Evolutionary conservation across 2,888 invertebrate genomes (phyloP), one percentile per base, ranked within the genome.

Genomic region (Heliothis peltigera): DNA sequence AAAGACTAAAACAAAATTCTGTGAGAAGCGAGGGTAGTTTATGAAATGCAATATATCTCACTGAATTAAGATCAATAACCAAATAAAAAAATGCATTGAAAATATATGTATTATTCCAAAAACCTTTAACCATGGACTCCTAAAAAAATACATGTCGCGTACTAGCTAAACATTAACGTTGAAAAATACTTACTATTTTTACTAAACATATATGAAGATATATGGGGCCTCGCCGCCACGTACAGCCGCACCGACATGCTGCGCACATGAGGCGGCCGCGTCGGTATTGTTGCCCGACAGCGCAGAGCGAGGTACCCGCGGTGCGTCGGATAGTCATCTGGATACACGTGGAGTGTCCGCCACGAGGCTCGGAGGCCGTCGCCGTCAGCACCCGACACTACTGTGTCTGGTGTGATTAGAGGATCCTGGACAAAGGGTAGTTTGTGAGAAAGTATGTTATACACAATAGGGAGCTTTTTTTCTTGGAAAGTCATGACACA

Each of bases 121-220:
- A n/a, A n/a, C n/a, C n/a, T n/a, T n/a, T n/a, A n/a, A n/a, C n/a
- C n/a, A n/a, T n/a, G n/a, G n/a, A n/a, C n/a, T n/a, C n/a, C n/a
- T n/a, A n/a, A n/a, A n/a, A n/a, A n/a, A n/a, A n/a, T n/a, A n/a
- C n/a, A n/a, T n/a, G n/a, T n/a, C n/a, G n/a, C n/a, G n/a, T n/a
- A n/a, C n/a, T n/a, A n/a, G n/a, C n/a, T n/a, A n/a, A n/a, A n/a
- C n/a, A n/a, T n/a, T n/a, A n/a, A n/a, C n/a, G n/a, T n/a, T n/a
- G n/a, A 0, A 7, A 28, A 51, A 56, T 51, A 94, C 94, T 92
- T 80, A 94, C 94, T 94, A 84, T 93, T 94, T 87, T 94, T 94
- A 89, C 94, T 94, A 87, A 94, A 93, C 93, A 94, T 94, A 80
- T 92, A 94, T 0, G 92, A 91, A 0, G 94, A 93, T 87, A 94